Evolutionary conservation across 2,113 vertebrate genomes (phyloP).

Genomic region (Macaca mulatta): DNA sequence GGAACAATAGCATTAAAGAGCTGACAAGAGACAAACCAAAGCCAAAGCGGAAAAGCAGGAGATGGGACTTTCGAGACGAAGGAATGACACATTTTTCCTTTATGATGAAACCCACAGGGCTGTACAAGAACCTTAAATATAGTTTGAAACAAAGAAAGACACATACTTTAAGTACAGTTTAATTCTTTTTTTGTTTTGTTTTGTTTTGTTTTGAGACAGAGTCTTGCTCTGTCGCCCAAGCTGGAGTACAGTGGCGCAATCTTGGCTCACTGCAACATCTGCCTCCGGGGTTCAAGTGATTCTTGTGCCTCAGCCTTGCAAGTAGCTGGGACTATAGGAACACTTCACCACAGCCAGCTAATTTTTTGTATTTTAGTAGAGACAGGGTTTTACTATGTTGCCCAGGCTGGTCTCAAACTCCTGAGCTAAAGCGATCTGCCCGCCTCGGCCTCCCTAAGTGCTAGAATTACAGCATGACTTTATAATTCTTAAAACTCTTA

Average conservation of each 20-base stretch:
- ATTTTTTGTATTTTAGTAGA: no score
- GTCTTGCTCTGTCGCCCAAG: no score
- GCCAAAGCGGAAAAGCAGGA: neutral
- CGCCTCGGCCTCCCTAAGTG: no score
- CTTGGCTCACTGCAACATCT: no score
- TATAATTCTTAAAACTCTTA: slow-evolving; percentile 44
- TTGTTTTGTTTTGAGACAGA: neutral
- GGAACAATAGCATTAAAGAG: neutral
- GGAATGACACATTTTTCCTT: neutral
- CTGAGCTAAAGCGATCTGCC: no score
- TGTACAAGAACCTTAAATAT: neutral
- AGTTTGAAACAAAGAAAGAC: slow-evolving; percentile 13
- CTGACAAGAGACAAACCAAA: neutral
- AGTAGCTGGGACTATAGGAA: no score
- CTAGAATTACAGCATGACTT: neutral
- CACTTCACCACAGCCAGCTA: no score
- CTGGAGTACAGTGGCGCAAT: no score
- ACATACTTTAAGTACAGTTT: neutral
- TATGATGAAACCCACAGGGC: neutral
- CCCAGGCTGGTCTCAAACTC: no score
- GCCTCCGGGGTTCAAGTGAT: no score
- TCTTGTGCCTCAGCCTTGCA: no score
- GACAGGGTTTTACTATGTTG: no score
- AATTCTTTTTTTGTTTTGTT: slow-evolving; percentile 29
- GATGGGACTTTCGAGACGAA: neutral